A percentile compares a stretch with the other conserved stretches of the same genome.
Evolutionary conservation across 2,113 vertebrate genomes (phyloP).

Genomic region (Oostethus manadensis): DNA sequence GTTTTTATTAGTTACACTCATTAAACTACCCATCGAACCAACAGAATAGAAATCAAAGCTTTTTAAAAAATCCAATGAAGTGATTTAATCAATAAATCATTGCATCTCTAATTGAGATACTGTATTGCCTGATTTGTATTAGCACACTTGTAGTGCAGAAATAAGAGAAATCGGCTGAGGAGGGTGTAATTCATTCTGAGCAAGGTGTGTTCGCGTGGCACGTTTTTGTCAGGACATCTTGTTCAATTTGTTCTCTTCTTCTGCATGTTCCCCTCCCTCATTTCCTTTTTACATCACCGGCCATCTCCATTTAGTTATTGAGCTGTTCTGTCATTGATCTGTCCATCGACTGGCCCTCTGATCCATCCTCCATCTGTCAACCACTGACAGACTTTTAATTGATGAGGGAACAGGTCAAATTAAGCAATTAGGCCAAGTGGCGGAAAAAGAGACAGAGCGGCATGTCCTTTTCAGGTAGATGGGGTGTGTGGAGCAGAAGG

Average conservation of each 20-base stretch:
- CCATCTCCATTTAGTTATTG: slow-evolving; percentile 72
- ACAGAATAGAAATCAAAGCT: too few relatives aligned
- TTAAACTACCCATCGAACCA: too few relatives aligned
- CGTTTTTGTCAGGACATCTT: slow-evolving; percentile 54
- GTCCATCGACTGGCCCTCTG: slow-evolving; percentile 65
- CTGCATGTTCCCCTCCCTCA: slow-evolving; percentile 48
- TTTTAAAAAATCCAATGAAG: too few relatives aligned
- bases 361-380: slow-evolving; percentile 73
- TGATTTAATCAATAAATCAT: too few relatives aligned
- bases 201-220: slow-evolving; percentile 26
- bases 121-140: background rate
- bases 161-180: background rate
- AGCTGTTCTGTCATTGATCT: slow-evolving; percentile 70
- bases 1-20: too few relatives aligned
- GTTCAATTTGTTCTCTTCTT: slow-evolving; percentile 61
- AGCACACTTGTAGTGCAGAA: background rate
- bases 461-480: slow-evolving; percentile 65
- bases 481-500: slow-evolving; percentile 10
- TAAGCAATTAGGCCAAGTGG: slow-evolving; percentile 76
- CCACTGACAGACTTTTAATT: slow-evolving; percentile 76
- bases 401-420: slow-evolving; percentile 73
- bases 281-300: slow-evolving; percentile 65
- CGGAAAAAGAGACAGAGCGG: slow-evolving; percentile 65
- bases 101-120: too few relatives aligned
- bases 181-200: slow-evolving; percentile 6